These are phyloP conservation scores for Chaetorhynchus papuensis DNA, from an alignment of 2,113 vertebrate genomes.

Conservation along the genomic window DNA sequence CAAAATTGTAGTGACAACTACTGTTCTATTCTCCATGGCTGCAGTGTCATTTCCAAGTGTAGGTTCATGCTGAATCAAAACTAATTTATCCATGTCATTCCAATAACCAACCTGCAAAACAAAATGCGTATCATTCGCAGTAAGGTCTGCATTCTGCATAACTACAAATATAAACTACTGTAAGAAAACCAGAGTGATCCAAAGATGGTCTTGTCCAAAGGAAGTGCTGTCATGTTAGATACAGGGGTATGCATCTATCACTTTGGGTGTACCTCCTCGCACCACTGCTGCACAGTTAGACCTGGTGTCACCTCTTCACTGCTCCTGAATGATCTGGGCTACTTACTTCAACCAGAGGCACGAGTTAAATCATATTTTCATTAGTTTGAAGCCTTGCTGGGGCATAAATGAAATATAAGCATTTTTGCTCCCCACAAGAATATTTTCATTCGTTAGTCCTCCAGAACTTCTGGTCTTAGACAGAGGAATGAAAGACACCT, in stretches of 20 bases:
- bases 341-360: not conserved
- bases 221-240: fast-evolving
- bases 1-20: slow-evolving; percentile 97
- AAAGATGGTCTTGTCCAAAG: not conserved
- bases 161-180: not conserved
- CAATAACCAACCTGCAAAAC: slow-evolving; percentile 92
- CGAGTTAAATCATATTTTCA: not conserved
- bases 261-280: not conserved
- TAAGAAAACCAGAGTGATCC: not conserved
- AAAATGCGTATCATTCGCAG: not conserved
- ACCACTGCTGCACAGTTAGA: not conserved
- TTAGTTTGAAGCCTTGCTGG: not conserved
- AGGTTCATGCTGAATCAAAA: slow-evolving; percentile 92
- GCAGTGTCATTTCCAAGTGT: slow-evolving; percentile 88
- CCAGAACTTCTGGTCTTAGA: not conserved
- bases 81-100: slow-evolving; percentile 97
- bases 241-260: fast-evolving
- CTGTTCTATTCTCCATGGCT: slow-evolving; percentile 90
- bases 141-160: not conserved
- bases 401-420: not conserved
- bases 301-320: not conserved
- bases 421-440: not conserved
- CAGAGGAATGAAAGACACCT: not conserved
- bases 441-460: not conserved
- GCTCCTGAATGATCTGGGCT: not conserved